phyloP scores from a whole-genome alignment of 1,140 invertebrate species.

The Anagrus nilaparvatae region DNA sequence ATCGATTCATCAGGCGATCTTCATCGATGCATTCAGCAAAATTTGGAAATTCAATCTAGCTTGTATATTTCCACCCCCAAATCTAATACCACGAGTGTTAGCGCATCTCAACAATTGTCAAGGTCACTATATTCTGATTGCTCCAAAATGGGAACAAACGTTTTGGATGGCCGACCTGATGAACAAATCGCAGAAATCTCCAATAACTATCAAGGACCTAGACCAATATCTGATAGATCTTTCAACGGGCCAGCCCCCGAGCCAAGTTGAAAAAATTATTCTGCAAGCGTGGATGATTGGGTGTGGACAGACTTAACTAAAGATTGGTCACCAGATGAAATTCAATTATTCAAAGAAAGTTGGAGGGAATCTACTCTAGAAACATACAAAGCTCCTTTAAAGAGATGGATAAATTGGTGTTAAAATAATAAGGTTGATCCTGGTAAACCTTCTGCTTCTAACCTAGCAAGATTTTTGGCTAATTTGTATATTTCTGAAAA shows the following conservation, averaged over 20 bases:
- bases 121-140: conserved; percentile 23
- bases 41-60: conserved; percentile 24
- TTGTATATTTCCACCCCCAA: conserved; percentile 33
- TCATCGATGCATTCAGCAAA: conserved; percentile 24
- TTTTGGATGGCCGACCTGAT: conserved; percentile 32
- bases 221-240: conserved; percentile 21
- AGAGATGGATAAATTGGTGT: conserved; percentile 9
- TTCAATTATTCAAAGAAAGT: neutral
- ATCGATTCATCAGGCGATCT: conserved; percentile 16
- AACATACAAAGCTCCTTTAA: conserved; percentile 10
- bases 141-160: conserved; percentile 28
- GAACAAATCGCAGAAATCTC: conserved; percentile 18
- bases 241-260: conserved; percentile 21
- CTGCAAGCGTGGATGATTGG: conserved; percentile 19
- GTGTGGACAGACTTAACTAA: conserved; percentile 14
- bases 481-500: conserved; percentile 16
- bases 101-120: conserved; percentile 21
- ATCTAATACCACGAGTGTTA: conserved; percentile 25
- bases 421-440: neutral
- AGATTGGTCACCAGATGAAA: neutral
- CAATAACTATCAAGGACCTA: conserved; percentile 20
- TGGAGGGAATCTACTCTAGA: conserved; percentile 1
- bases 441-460: conserved; percentile 8
- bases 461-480: conserved; percentile 23
- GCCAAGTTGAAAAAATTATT: conserved; percentile 17